Evolutionary conservation across 2,797 vertebrate species (phyloP), one percentile per base, ranked within the genome.

Genomic region (Clarias platycephalus): DNA sequence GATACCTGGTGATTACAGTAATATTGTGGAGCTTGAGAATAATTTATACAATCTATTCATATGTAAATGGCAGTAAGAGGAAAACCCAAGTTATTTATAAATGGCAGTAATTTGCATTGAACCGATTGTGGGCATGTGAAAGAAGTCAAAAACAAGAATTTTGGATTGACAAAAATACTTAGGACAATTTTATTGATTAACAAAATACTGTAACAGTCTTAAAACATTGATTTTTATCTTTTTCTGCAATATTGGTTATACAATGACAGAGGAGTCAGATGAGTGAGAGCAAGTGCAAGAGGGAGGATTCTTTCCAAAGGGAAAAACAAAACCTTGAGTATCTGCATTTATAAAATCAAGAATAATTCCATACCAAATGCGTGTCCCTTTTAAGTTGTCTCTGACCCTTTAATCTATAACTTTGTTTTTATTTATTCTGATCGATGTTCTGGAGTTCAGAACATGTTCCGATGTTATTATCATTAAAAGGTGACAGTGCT

Each of bases 111-210:
- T 2, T 49, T 49, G 44, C 44, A 49, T 44, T 44, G 44, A 37
- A 70, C 34, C 44, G 22, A 67, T 55, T 55, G 71, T 53, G 1
- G 28, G 8, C 26, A 28, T 77, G 55, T 34, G 10, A 58, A 82
- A 80, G 0, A 70, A 12, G 63, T 22, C 28, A 31, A 55, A 81
- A 70, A 8, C 57, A 85, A 28, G 18, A 86, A 34, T 84, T 66
- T 8, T 44, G 57, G 37, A 87, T 83, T 91, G 92, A 92, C 91
- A 93, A 94, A 94, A 94, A 94, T 93, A 94, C 89, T 93, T 92
- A 92, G 76, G 88, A 94, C 91, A 93, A 93, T 88, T 96, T 96
- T 96, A 95, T 95, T 96, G 94, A 92, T 90, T 95, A 95, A 95
- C 94, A 95, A 96, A 95, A 95, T 94, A 95, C 93, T 93, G 92